These are phyloP conservation scores for Enteromius viviparus DNA, from an alignment of 2,797 vertebrate species.

Conservation along the genomic window DNA sequence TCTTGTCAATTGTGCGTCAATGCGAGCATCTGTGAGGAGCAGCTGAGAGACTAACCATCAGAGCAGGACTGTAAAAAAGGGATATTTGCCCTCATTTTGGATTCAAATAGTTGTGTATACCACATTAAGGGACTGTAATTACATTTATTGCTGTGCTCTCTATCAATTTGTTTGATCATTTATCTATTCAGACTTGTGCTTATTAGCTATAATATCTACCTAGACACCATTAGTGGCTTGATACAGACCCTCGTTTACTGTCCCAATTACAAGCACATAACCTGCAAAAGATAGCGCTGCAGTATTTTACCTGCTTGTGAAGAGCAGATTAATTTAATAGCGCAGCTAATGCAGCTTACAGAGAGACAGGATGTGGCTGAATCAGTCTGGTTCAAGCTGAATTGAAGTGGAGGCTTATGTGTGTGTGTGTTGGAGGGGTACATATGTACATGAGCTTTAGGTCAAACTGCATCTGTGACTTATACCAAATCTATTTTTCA, in stretches of 20 bases:
- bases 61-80: slow-evolving; percentile 7
- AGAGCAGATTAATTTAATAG: slow-evolving; percentile 32
- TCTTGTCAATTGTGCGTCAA: background rate
- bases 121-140: background rate
- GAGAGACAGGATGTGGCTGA: slow-evolving; percentile 21
- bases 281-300: slow-evolving; percentile 12
- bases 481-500: slow-evolving; percentile 48
- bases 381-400: background rate
- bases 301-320: slow-evolving; percentile 17
- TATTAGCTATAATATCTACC: background rate
- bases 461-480: slow-evolving; percentile 53
- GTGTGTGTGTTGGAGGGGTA: slow-evolving; percentile 43
- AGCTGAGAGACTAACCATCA: slow-evolving; percentile 47
- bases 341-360: slow-evolving; percentile 19
- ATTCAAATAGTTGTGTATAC: background rate
- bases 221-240: slow-evolving; percentile 9
- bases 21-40: slow-evolving; percentile 42
- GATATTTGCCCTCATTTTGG: background rate
- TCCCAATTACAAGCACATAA: slow-evolving; percentile 18
- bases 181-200: background rate
- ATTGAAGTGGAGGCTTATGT: slow-evolving; percentile 10
- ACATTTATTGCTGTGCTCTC: background rate
- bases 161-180: background rate
- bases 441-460: slow-evolving; percentile 50
- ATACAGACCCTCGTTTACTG: background rate